These are phyloP conservation scores for Scaptomyza graminum DNA, from an alignment of 1,140 invertebrate genomes.

Conservation along the genomic window DNA sequence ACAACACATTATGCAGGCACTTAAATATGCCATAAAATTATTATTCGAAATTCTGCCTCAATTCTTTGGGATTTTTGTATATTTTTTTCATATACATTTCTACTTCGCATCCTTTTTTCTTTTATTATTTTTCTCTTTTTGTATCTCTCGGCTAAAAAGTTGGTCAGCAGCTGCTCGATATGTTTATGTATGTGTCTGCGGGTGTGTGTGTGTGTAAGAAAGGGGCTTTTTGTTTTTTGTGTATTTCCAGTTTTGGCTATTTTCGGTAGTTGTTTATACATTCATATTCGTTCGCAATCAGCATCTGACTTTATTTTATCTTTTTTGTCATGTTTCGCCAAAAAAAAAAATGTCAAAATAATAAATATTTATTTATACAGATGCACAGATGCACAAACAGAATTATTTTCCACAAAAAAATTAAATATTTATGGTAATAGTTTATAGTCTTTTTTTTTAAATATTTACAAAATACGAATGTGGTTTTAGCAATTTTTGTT, in stretches of 20 bases:
- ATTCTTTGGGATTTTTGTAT: slow-evolving; percentile 41
- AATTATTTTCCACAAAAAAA: too few relatives aligned
- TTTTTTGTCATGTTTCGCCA: not conserved
- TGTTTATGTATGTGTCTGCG: slow-evolving; percentile 2
- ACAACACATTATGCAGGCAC: slow-evolving; percentile 72
- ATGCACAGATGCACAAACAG: not conserved
- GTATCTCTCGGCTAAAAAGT: slow-evolving; percentile 25
- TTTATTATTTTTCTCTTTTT: not conserved
- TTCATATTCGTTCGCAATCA: slow-evolving; percentile 54
- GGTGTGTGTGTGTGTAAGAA: slow-evolving; percentile 13
- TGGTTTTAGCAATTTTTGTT: too few relatives aligned
- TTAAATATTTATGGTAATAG: too few relatives aligned
- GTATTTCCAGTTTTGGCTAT: slow-evolving; percentile 27
- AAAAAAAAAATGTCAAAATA: not conserved
- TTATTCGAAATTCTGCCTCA: slow-evolving; percentile 72
- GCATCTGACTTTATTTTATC: slow-evolving; percentile 27
- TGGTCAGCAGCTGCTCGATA: slow-evolving; percentile 7
- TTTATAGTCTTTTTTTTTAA: too few relatives aligned
- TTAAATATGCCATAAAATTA: slow-evolving; percentile 80
- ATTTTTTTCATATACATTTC: not conserved
- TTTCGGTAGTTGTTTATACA: slow-evolving; percentile 45
- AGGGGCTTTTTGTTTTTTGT: slow-evolving; percentile 31
- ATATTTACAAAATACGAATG: too few relatives aligned
- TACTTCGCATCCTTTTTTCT: slow-evolving; percentile 1
- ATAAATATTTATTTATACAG: not conserved